A percentile compares a stretch with the other conserved stretches of the same genome.
phyloP scores from a whole-genome alignment of 1,140 invertebrate genomes.

The Aphelinus certus region DNA sequence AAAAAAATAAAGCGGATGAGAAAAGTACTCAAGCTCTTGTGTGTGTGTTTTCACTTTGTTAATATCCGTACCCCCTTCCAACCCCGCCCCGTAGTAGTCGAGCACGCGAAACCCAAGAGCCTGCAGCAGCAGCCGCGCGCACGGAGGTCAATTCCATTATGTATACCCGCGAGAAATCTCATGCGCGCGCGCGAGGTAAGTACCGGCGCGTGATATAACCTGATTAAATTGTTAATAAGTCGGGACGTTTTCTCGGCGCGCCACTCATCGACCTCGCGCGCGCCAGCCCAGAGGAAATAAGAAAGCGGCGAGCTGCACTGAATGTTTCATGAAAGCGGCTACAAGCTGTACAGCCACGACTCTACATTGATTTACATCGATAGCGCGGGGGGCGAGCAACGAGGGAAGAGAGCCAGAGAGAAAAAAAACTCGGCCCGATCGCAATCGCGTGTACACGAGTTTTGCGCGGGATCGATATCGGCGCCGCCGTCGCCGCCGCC shows the following conservation, averaged over 20 bases:
- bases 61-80: background rate
- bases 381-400: background rate
- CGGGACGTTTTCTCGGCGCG: constrained; percentile 15
- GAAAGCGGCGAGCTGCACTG: constrained; percentile 4
- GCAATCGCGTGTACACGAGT: background rate
- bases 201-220: constrained; percentile 11
- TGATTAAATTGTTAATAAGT: constrained; percentile 32
- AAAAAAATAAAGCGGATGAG: constrained; percentile 21
- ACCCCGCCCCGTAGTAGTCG: too few relatives aligned
- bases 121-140: background rate
- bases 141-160: constrained; percentile 28
- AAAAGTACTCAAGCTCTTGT: constrained; percentile 28
- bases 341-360: constrained; percentile 26
- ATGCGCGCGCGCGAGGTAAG: background rate
- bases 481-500: too few relatives aligned
- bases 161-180: constrained; percentile 12
- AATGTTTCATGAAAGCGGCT: constrained; percentile 38
- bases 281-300: constrained; percentile 3
- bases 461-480: too few relatives aligned
- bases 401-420: background rate
- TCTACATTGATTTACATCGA: constrained; percentile 31
- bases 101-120: constrained; percentile 13
- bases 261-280: background rate
- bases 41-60: constrained; percentile 13
- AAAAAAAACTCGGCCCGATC: background rate